Base-by-base conservation (phyloP, 2,113 vertebrate species). In the Callithrix jacchus region DNA sequence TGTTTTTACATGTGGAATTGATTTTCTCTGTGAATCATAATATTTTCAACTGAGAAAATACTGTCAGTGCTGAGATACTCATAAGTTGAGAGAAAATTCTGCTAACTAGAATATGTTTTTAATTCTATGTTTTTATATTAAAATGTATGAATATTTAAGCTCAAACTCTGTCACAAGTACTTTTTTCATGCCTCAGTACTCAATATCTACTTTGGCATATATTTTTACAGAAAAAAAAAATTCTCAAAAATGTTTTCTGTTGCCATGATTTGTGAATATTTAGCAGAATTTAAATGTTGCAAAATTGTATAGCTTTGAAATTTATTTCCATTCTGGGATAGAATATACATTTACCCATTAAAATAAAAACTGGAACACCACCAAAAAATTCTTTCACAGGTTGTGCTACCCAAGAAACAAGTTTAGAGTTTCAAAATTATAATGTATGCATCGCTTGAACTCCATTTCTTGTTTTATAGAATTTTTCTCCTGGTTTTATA, bases 1-100 rank as follows among this genome's bases (percentile, higher is more conserved):
- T 80, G 12, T 25, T 2, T 42, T 95, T 73, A n/a, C 5, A 87
- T 20, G 3, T 32, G 52, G 5, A 47, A 37, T 9, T 89, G 11
- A 86, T 45, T 74, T 90, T 58, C 32, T 87, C 9, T 52, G 80
- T 86, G 13, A 87, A 87, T 3, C 21, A 45, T 86, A 86, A 23
- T 80, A 81, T 49, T 90, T 97, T 85, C 14, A 86, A 37, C 25
- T 91, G 49, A 97, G 64, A 73, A 96, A 89, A 61, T 42, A 16
- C 0, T 45, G n/a, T 54, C 8, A 30, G 18, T 83, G 0, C 4
- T 89, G 32, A 56, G 6, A 1, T 79, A 47, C 6, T 92, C 18
- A 8, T 8, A 83, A 93, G 6, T 82, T 89, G 45, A 81, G 61
- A 49, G 42, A 56, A 97, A 93, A 68, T 64, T 70, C n/a, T 93